A percentile compares a stretch with the other conserved stretches of the same genome.
phyloP scores from a whole-genome alignment of 1,140 invertebrate species.

The Drosophila lacteicornis region DNA sequence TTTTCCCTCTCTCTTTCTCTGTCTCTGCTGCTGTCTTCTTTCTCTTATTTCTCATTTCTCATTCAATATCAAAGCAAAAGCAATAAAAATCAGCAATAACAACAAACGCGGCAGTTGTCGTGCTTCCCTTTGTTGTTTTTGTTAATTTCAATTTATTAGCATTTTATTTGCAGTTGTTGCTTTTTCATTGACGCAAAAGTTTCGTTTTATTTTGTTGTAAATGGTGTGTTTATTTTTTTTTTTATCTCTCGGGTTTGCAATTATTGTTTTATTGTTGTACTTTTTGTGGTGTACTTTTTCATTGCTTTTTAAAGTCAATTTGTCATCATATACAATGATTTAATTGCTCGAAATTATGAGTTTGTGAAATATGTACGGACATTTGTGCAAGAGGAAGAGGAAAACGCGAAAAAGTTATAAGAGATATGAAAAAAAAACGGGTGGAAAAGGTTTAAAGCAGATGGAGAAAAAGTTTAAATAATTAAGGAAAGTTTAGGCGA shows the following conservation, averaged over 20 bases:
- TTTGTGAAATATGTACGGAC: conserved; percentile 1
- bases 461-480: neutral
- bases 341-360: conserved; percentile 71
- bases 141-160: conserved; percentile 72
- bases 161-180: conserved; percentile 53
- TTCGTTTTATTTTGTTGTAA: conserved; percentile 51
- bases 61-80: conserved; percentile 37
- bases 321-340: conserved; percentile 65
- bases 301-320: conserved; percentile 58
- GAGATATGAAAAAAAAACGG: neutral
- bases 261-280: conserved; percentile 26
- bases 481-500: conserved; percentile 3
- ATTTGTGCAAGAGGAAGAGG: conserved; percentile 12
- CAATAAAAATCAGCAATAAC: conserved; percentile 24
- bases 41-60: conserved; percentile 18
- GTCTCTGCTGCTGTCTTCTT: neutral
- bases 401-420: conserved; percentile 14
- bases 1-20: conserved; percentile 11
- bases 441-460: conserved; percentile 2
- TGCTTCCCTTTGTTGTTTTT: conserved; percentile 58
- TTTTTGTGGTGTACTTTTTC: conserved; percentile 26
- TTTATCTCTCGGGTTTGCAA: conserved; percentile 6
- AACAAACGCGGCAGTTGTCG: conserved; percentile 49
- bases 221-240: conserved; percentile 7
- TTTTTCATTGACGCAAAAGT: conserved; percentile 57